Conservation (phyloP, 2,888 invertebrate species). For the Osedax frankpressi region DNA sequence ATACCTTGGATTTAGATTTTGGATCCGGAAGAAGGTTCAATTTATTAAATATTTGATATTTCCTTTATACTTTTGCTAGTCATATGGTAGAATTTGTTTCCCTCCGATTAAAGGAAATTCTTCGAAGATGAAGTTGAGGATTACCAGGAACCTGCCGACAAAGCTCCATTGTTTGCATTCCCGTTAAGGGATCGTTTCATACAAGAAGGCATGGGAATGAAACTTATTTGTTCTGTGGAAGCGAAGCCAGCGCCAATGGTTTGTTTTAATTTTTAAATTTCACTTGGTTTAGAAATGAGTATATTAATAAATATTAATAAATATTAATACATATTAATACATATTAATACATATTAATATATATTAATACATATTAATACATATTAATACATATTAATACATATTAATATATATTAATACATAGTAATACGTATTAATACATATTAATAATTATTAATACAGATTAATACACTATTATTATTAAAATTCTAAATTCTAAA, state of each 20-base stretch:
- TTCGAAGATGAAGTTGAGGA: conserved; percentile 35
- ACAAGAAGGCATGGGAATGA: conserved; percentile 82
- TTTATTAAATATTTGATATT: not conserved
- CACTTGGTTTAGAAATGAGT: not conserved
- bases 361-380: no score
- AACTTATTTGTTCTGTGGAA: conserved; percentile 86
- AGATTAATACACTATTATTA: not conserved
- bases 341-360: no score
- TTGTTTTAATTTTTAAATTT: not conserved
- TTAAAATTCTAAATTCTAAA: not conserved
- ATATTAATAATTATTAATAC: no score
- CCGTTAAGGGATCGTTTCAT: conserved; percentile 93
- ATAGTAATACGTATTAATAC: no score
- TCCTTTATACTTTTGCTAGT: no score
- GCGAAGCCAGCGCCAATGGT: conserved; percentile 89
- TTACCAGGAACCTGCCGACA: conserved; percentile 32
- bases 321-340: no score
- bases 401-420: no score
- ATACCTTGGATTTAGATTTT: not conserved
- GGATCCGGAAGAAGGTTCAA: not conserved
- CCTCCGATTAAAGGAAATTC: conserved; percentile 26
- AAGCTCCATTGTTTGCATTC: conserved; percentile 86
- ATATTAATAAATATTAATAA: not conserved
- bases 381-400: no score
- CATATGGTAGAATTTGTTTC: no score